Percentiles rank a stretch among this genome's conserved stretches.
These are phyloP conservation scores for Drosophila suboccidentalis DNA, from an alignment of 2,888 invertebrate genomes.

Conservation along the genomic window DNA sequence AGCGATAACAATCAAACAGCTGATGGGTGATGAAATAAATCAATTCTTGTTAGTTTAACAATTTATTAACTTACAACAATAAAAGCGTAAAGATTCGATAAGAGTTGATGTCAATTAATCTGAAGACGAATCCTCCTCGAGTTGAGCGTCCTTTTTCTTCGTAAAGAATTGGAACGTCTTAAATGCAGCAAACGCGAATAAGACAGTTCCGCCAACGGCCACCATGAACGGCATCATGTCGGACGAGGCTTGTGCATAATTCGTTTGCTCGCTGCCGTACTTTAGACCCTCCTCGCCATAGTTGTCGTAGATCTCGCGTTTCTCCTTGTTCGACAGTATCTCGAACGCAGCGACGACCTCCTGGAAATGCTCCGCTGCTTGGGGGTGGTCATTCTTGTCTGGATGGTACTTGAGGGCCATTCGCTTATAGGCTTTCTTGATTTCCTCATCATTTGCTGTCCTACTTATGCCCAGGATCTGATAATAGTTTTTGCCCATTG, in stretches of 20 bases:
- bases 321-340: slow-evolving; percentile 60
- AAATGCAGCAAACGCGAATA: slow-evolving; percentile 67
- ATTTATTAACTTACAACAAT: neutral
- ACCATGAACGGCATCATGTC: slow-evolving; percentile 69
- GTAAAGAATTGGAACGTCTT: slow-evolving; percentile 67
- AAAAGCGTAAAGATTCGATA: slow-evolving; percentile 1
- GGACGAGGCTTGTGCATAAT: slow-evolving; percentile 43
- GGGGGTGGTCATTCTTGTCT: slow-evolving; percentile 68
- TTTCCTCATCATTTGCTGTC: slow-evolving; percentile 39
- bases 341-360: slow-evolving; percentile 63
- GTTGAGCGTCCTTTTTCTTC: slow-evolving; percentile 47
- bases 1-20: neutral
- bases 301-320: slow-evolving; percentile 58
- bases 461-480: slow-evolving; percentile 41
- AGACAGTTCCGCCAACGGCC: slow-evolving; percentile 64
- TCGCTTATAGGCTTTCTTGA: slow-evolving; percentile 43
- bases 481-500: slow-evolving; percentile 51
- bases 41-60: neutral
- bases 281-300: slow-evolving; percentile 62
- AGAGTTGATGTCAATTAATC: slow-evolving; percentile 17
- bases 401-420: slow-evolving; percentile 56
- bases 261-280: slow-evolving; percentile 9
- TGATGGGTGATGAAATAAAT: neutral
- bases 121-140: slow-evolving; percentile 49
- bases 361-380: slow-evolving; percentile 56